phyloP scores from a whole-genome alignment of 2,113 vertebrate species.

The Castor canadensis region DNA sequence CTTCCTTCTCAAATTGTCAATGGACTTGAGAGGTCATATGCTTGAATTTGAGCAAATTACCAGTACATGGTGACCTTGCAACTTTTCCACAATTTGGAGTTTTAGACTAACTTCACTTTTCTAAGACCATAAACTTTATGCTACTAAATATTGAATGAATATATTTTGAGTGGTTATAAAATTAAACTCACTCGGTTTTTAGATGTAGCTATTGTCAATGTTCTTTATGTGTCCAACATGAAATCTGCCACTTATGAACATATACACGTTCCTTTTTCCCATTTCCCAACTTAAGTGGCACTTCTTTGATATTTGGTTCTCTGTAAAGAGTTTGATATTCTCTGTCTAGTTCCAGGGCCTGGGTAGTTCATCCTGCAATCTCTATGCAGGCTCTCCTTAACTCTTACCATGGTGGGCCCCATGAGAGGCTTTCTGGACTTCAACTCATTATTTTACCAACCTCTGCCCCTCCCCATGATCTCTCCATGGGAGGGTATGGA shows the following conservation, averaged over 20 bases:
- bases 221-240: not conserved
- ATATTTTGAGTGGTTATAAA: not conserved
- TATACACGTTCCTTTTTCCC: not conserved
- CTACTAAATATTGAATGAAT: constrained; percentile 35
- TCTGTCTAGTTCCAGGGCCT: not conserved
- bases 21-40: not conserved
- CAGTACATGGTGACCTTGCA: constrained; percentile 16
- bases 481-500: not conserved
- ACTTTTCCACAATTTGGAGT: not conserved
- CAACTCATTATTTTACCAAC: not conserved
- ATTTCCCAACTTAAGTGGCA: not conserved
- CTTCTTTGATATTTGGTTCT: not conserved
- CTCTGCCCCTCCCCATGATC: not conserved
- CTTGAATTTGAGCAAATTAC: constrained; percentile 42
- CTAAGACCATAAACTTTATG: not conserved
- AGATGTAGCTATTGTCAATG: not conserved
- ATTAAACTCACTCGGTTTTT: not conserved
- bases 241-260: constrained; percentile 14
- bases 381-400: not conserved
- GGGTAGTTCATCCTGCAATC: not conserved
- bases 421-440: not conserved
- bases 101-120: not conserved
- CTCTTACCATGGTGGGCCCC: not conserved
- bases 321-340: not conserved
- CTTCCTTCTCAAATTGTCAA: constrained; percentile 17